These are phyloP conservation scores for Zingel zingel DNA, from an alignment of 2,113 vertebrate species.

Conservation along the genomic window DNA sequence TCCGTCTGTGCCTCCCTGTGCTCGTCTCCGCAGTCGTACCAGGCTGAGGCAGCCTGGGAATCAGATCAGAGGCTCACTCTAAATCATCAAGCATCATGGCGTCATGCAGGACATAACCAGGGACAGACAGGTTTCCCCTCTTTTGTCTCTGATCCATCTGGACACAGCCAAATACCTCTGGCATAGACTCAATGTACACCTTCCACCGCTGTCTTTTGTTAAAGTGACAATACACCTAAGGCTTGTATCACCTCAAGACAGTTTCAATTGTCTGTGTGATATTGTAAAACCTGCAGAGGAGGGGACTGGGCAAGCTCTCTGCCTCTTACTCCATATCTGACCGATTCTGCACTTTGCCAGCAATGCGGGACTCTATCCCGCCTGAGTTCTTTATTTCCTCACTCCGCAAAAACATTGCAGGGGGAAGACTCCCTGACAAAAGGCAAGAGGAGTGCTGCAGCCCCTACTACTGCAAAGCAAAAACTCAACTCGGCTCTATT, in stretches of 20 bases:
- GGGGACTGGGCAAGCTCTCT: conserved; percentile 2
- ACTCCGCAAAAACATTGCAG: conserved; percentile 55
- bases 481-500: neutral
- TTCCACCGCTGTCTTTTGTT: neutral
- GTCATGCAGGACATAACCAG: conserved; percentile 48
- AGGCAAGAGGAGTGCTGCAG: conserved; percentile 37
- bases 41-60: conserved; percentile 54
- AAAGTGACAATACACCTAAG: neutral
- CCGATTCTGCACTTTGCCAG: conserved; percentile 37
- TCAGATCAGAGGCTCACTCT: conserved; percentile 40
- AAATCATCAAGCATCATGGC: conserved; percentile 38
- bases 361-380: conserved; percentile 28
- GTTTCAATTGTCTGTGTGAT: neutral
- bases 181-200: neutral
- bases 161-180: neutral
- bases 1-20: conserved; percentile 60
- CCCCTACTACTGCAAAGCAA: conserved; percentile 33
- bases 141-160: neutral
- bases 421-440: conserved; percentile 12
- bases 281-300: neutral
- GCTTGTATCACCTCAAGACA: neutral
- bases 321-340: conserved; percentile 23
- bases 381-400: conserved; percentile 61
- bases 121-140: neutral
- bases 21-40: conserved; percentile 66